Evolutionary conservation across 2,113 vertebrate species (phyloP), one percentile per base, ranked within the genome.

Genomic region (Genyomyrus donnyi): DNA sequence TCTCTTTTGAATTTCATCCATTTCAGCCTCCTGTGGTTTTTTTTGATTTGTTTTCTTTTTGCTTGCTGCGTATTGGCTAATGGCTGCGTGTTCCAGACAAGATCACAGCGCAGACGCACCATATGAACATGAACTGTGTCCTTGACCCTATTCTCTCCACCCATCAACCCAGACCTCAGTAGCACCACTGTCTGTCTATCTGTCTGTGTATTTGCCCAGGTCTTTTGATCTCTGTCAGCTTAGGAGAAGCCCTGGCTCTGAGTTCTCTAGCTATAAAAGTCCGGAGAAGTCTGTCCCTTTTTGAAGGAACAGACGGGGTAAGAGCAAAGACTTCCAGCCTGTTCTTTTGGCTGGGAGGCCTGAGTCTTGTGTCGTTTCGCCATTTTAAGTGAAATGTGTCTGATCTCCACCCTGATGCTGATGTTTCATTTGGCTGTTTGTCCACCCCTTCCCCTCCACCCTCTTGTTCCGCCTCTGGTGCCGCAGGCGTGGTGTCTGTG

Each of bases 401-500:
- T 17, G n/a, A 27, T n/a, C 24, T 45, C 45, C 35, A 45, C 87
- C 0, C 35, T 85, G 42, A 90, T 39, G 83, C 10, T 39, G 5
- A 49, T 31, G 35, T 88, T 45, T 85, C 21, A 35, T 45, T 89
- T 13, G 56, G 10, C 42, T 0, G 24, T 66, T 9, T 88, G 56
- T 27, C 27, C 62, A 5, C 0, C 21, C 89, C 35, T 90, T 52
- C 91, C 15, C 83, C 13, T 6, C 53, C 53, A 88, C 50, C 5
- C 0, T 83, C 74, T 88, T 46, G 95, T 87, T 92, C 91, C 92
- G 74, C 93, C 89, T 62, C 49, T 91, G 91, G 89, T 9, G 89
- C 58, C 24, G 35, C 91, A 97, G 98, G 98, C 93, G 98, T 99
- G 49, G 98, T 99, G 50, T 99, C 98, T 0, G 98, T 99, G 90